Base-by-base conservation (phyloP, 2,888 invertebrate genomes). In the Ophion ellenae region DNA sequence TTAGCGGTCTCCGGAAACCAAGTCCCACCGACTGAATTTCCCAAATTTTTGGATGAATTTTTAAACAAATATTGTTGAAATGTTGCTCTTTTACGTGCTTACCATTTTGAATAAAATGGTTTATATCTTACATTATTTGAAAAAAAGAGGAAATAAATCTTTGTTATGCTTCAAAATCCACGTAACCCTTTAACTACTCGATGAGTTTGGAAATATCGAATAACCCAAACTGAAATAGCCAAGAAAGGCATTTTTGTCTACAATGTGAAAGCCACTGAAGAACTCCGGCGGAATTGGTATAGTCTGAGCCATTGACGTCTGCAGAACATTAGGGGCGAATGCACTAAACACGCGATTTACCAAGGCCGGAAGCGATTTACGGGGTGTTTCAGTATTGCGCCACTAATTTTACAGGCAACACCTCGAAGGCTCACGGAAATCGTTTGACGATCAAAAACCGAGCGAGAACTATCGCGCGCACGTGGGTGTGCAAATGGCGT, bases 281-380 rank as follows among this genome's bases (percentile, higher is more conserved):
- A 32, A 20, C 20, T 28, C 14, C 63, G 24, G 28, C 53, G 53
- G 53, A 53, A 63, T 20, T 28, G 63, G 28, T 63, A 63, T 63
- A 63, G 28, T 63, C 24, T 28, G 63, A 63, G 63, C 63, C 63
- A 28, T 63, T 63, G 63, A 63, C 20, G 28, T 24, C 28, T 28
- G 63, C 11, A 28, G 63, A 63, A 63, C 63, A 63, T 63, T 63
- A 28, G 14, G 63, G 63, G 63, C 63, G 28, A 20, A 63, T 63
- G 63, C 63, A 63, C 63, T 63, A 63, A 63, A 24, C 63, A 63
- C 63, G 63, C 63, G 63, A 63, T 20, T 63, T 63, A 63, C 63
- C 63, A 28, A 63, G 11, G 63, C 63, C 63, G 63, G 63, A 63
- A 63, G 63, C 63, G 63, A 63, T 63, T 63, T 63, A 63, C 63